phyloP scores from a whole-genome alignment of 2,888 invertebrate species.

The Heliothis peltigera region DNA sequence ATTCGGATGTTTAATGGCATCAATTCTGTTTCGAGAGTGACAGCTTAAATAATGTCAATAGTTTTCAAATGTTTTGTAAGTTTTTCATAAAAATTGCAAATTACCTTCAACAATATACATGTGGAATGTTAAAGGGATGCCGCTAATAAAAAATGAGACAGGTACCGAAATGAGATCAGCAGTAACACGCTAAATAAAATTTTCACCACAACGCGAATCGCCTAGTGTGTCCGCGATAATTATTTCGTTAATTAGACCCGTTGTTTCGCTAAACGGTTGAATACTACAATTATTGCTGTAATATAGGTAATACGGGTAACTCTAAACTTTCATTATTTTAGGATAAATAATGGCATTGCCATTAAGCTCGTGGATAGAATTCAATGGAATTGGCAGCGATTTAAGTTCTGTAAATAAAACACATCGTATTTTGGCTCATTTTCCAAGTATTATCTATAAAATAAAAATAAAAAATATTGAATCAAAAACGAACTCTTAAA shows the following conservation, averaged over 20 bases:
- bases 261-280: constrained; percentile 70
- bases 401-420: constrained; percentile 3
- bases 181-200: constrained; percentile 49
- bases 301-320: constrained; percentile 43
- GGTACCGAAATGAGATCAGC: constrained; percentile 33
- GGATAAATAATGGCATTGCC: constrained; percentile 22
- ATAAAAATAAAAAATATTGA: neutral
- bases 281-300: constrained; percentile 48
- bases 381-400: constrained; percentile 20
- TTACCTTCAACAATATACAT: neutral
- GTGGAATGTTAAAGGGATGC: constrained; percentile 1
- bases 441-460: neutral
- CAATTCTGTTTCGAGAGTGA: neutral
- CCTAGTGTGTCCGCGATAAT: constrained; percentile 67
- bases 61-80: neutral
- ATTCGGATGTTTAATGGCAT: constrained; percentile 31
- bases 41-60: neutral
- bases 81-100: neutral
- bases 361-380: constrained; percentile 17
- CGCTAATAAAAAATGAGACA: constrained; percentile 38
- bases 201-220: constrained; percentile 41
- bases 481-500: constrained; percentile 34
- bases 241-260: constrained; percentile 76
- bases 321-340: constrained; percentile 46
- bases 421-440: neutral